Conservation (phyloP, 2,797 vertebrate genomes). For the Sebastolobus altivelis region DNA sequence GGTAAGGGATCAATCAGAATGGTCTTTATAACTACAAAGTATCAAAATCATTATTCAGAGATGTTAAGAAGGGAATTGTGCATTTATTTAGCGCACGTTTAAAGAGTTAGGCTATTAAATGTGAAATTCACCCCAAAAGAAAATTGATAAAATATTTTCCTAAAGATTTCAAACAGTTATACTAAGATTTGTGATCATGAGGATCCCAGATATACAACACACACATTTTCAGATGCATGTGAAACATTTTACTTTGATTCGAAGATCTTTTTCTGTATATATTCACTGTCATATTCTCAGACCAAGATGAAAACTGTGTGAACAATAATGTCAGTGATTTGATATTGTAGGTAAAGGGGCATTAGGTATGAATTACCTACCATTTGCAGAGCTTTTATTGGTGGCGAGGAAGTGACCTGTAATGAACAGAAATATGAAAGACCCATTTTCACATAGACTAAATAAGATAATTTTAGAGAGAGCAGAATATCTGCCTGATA, state of each 20-base stretch:
- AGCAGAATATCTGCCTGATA: slow-evolving; percentile 4
- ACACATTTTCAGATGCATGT: not conserved
- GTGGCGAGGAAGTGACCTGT: slow-evolving; percentile 13
- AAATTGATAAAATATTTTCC: slow-evolving; percentile 12
- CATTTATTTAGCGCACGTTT: slow-evolving; percentile 46
- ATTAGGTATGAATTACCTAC: slow-evolving; percentile 23
- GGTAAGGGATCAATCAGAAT: slow-evolving; percentile 70
- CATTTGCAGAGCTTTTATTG: slow-evolving; percentile 18
- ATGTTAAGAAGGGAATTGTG: slow-evolving; percentile 75
- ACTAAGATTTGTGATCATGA: slow-evolving; percentile 65
- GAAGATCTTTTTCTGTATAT: not conserved
- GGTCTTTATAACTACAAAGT: slow-evolving; percentile 64
- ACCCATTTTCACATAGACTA: slow-evolving; percentile 14
- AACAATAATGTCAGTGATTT: slow-evolving; percentile 11
- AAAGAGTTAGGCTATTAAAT: slow-evolving; percentile 53
- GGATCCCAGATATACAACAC: slow-evolving; percentile 29
- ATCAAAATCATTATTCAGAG: slow-evolving; percentile 63
- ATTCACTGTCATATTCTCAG: not conserved
- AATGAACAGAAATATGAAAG: not conserved
- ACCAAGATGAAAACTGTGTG: not conserved
- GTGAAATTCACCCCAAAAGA: slow-evolving; percentile 35
- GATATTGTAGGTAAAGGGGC: slow-evolving; percentile 21
- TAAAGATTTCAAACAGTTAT: slow-evolving; percentile 38
- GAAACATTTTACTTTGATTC: slow-evolving; percentile 14
- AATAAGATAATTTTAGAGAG: not conserved